Base-by-base conservation (phyloP, 1,140 invertebrate species). In the Lutraria rhynchaena region DNA sequence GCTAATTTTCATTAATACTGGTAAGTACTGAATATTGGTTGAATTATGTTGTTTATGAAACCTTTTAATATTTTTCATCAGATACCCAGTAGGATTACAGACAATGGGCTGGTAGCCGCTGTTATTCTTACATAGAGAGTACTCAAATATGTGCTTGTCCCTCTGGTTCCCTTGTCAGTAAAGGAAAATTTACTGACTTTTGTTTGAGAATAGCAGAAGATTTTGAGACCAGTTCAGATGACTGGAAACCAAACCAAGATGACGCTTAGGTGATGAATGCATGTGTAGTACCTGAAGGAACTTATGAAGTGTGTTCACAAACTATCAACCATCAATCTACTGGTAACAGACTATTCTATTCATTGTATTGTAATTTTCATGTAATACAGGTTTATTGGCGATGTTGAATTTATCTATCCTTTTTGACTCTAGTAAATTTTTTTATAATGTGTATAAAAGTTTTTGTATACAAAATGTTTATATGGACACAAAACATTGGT, bases 281-380 rank as follows among this genome's bases (percentile, higher is more conserved):
- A 29, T 99, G 98, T 92, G 95, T 97, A 58, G 98, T 99, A 9
- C 98, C 97, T n/a, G 97, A 99, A 92, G 98, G 98, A 33, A 99
- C 98, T 13, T 99, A 99, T 90, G 98, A 99, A 94, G 97, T 99
- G 0, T 99, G 98, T 92, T 98, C 97, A 81, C 94, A 96, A 81
- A 99, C 98, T 2, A 89, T 89, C 37, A 91, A 88, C 75, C 88
- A 90, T 81, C 88, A 88, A 24, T 76, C 84, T 13, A 78, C 87
- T 82, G 90, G 90, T 91, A 81, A 76, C n/a, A n/a, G n/a, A n/a
- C n/a, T n/a, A n/a, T n/a, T n/a, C n/a, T n/a, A n/a, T n/a, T n/a
- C n/a, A n/a, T n/a, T n/a, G n/a, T n/a, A n/a, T n/a, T n/a, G n/a
- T n/a, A n/a, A n/a, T n/a, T n/a, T n/a, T n/a, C n/a, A n/a, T n/a